Base-by-base conservation (phyloP, 2,888 invertebrate genomes). In the Ichneumon xanthorius region DNA sequence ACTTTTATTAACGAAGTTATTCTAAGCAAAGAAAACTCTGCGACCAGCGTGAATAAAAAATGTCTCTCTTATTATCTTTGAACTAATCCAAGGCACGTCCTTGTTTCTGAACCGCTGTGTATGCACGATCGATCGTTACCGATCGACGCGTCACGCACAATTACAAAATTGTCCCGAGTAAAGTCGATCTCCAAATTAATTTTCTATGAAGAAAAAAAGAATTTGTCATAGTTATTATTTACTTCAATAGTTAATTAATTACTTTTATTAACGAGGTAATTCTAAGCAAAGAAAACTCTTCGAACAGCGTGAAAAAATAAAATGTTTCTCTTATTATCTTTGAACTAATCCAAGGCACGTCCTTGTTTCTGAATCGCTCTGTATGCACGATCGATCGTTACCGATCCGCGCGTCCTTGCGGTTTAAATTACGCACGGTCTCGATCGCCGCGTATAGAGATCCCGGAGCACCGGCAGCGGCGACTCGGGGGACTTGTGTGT, bases 391-490 rank as follows among this genome's bases (percentile, higher is more conserved):
- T 85, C 84, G 48, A 83, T 86, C 70, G 82, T 84, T 84, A 81
- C 82, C 81, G 77, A 85, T 85, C 77, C 63, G 87, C 89, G 87
- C 89, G 91, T 91, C 91, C 91, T 91, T 91, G 91, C 90, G 90
- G 89, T 90, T 90, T 86, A 84, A 90, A 90, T 91, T 90, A 91
- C 90, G 90, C 90, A 88, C 88, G 88, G 82, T 87, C 84, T 86
- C 87, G 80, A 87, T 86, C 82, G 70, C 50, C 75, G 82, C 82
- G 73, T 77, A 85, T 88, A 79, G 71, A 75, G 65, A 80, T 85
- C 82, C 61, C 82, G 50, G 26, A 75, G 40, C 48, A 70, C 68
- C 26, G 55, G 71, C 37, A 76, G 40, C 75, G 26, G 45, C 77
- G 63, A 48, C 68, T 45, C 45, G 45, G 26, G 33, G 63, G 19